Evolutionary conservation across 2,888 invertebrate genomes (phyloP), one percentile per base, ranked within the genome.

Genomic region (Epirrhoe tristata): DNA sequence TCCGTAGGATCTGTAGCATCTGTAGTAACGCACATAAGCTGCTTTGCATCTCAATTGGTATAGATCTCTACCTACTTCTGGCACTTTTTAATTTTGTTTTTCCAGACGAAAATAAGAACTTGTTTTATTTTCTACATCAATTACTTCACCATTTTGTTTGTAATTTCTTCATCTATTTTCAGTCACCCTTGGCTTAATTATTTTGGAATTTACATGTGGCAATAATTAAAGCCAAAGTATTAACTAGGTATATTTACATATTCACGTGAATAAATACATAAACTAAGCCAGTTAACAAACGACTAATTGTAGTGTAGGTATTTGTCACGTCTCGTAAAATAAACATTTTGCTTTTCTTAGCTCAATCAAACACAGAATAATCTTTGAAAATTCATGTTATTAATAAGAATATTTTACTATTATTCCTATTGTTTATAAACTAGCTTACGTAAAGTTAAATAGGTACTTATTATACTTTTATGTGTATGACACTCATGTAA

Each of bases 241-340:
- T n/a, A 34, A 31, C 34, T 12, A 43, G 39, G 39, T 43, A 43
- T 12, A 43, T 12, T 43, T 54, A 34, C 16, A 36, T 54, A 16
- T 54, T 34, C 54, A 54, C 65, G 58, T 65, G 62, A 65, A 55
- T 48, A 39, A 43, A 14, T 58, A 6, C 36, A 36, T 24, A 46
- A 24, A 39, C 14, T 4, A 12, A 6, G 24, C 39, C 43, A 8
- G 34, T 58, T 34, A 58, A 24, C n/a, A 46, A 12, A 12, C 6
- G 24, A 24, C 39, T 31, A n/a, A 57, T 31, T 48, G 32, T 24
- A 24, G 24, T 48, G 32, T 24, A 24, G 24, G 24, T 32, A 54
- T 36, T 36, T 14, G 10, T 10, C 54, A 36, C 54, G 36, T 7
- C 39, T 10, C 50, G 34, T 50, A 10, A 10, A 43, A 43, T 12